Base-by-base conservation (phyloP, 2,888 invertebrate genomes). In the Eucriotettix oculatus region DNA sequence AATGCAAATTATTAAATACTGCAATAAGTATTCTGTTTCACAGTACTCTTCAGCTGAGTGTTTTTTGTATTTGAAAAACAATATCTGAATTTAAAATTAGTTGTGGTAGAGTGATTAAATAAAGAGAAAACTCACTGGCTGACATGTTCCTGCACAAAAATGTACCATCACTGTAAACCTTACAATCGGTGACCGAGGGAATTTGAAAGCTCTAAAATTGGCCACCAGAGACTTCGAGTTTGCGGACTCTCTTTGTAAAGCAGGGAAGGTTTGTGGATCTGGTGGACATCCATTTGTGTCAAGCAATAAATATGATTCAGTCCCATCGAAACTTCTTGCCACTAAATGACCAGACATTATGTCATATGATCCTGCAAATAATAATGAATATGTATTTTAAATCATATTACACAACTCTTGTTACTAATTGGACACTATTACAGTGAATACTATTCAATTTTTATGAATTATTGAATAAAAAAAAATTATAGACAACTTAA, bases 281-380 rank as follows among this genome's bases (percentile, higher is more conserved):
- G 86, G 85, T 1, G 92, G 88, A 71, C 93, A 93, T 1, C 91
- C 91, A 58, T 79, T 74, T 64, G 84, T 84, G 68, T 90, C 90
- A 57, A 92, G 76, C 0, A 90, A 73, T 43, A 85, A 81, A 1
- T 88, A 86, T 44, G 73, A 72, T 68, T 87, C 84, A 65, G 85
- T 84, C 1, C 85, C 85, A 58, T 82, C 79, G 58, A 83, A 82
- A 11, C 89, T 87, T 67, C 86, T 87, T 10, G 91, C 92, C 52
- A 89, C 80, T 60, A 92, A 73, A 68, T 90, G 87, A 56, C 87
- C 84, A 1, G 87, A 88, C 68, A 83, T 82, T 54, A 74, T 70
- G 48, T 72, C 73, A 62, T 66, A 69, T 16, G 61, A 57, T 0
- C 64, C 64, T 56, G 56, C 41, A 55, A 40, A 54, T 16, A n/a